A percentile compares a stretch with the other conserved stretches of the same genome.
phyloP scores from a whole-genome alignment of 2,888 invertebrate genomes.

The Miltochrista miniata region DNA sequence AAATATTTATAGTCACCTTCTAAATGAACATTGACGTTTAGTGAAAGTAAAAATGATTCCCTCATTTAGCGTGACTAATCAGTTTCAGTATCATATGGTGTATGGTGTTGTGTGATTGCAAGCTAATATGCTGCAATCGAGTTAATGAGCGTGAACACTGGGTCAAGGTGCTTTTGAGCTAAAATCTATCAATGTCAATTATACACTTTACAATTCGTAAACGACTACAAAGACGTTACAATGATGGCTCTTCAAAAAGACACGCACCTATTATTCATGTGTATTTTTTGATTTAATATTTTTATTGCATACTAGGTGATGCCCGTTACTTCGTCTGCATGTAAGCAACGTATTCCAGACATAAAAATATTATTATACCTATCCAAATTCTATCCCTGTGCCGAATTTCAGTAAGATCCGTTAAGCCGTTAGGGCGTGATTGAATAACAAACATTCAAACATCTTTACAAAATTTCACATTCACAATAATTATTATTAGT shows the following conservation, averaged over 20 bases:
- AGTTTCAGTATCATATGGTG: constrained; percentile 39
- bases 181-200: constrained; percentile 1
- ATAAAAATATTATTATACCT: too few species aligned
- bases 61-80: neutral
- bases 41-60: neutral
- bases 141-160: neutral
- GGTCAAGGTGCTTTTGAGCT: constrained; percentile 5
- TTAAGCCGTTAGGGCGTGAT: too few species aligned
- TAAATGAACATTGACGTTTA: neutral
- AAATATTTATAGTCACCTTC: too few species aligned
- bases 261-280: neutral
- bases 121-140: constrained; percentile 3
- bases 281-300: neutral
- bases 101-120: constrained; percentile 29
- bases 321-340: too few species aligned
- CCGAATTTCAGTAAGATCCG: too few species aligned
- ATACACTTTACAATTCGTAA: constrained; percentile 11
- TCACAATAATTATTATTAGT: too few species aligned
- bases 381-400: too few species aligned
- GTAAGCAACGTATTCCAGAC: too few species aligned
- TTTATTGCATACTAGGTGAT: too few species aligned
- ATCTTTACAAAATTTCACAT: too few species aligned
- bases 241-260: neutral
- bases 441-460: too few species aligned
- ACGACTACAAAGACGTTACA: constrained; percentile 8